Percentiles rank a stretch among this genome's conserved stretches.
These are phyloP conservation scores for Raillietiella orientalis DNA, from an alignment of 2,888 invertebrate species.

Conservation along the genomic window DNA sequence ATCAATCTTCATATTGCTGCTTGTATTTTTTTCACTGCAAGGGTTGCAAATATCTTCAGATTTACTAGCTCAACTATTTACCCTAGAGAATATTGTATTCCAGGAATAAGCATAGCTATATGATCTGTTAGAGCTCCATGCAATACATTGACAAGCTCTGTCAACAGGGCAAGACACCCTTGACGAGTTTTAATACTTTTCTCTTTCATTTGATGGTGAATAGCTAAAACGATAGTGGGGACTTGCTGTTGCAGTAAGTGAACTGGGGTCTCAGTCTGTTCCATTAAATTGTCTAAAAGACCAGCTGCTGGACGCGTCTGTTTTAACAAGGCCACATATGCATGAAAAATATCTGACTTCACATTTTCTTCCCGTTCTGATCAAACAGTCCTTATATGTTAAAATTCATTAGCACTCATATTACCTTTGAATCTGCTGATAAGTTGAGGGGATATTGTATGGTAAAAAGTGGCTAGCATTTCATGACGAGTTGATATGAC, in stretches of 20 bases:
- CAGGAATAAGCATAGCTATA: constrained; percentile 50
- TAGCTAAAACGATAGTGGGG: constrained; percentile 46
- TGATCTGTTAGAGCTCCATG: constrained; percentile 49
- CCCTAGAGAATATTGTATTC: constrained; percentile 53
- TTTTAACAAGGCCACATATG: constrained; percentile 64
- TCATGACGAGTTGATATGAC: constrained; percentile 75
- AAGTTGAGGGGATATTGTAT: constrained; percentile 55
- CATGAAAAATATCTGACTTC: constrained; percentile 87
- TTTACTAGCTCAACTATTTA: constrained; percentile 10
- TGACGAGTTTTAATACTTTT: constrained; percentile 63
- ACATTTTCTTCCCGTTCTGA: constrained; percentile 93
- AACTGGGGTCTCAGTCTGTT: constrained; percentile 35
- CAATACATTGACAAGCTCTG: constrained; percentile 56
- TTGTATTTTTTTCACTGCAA: constrained; percentile 53
- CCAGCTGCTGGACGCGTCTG: constrained; percentile 42
- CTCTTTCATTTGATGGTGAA: constrained; percentile 52
- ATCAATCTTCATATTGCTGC: constrained; percentile 93
- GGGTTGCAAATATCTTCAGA: constrained; percentile 4
- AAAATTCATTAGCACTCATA: neutral
- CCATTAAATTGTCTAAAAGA: constrained; percentile 16
- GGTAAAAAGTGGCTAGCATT: constrained; percentile 57
- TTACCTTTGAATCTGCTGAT: constrained; percentile 70
- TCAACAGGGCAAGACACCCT: constrained; percentile 61
- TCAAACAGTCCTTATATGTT: neutral
- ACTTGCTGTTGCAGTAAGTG: constrained; percentile 19